Conservation (phyloP, 2,113 vertebrate genomes). For the Malaclemys terrapin region DNA sequence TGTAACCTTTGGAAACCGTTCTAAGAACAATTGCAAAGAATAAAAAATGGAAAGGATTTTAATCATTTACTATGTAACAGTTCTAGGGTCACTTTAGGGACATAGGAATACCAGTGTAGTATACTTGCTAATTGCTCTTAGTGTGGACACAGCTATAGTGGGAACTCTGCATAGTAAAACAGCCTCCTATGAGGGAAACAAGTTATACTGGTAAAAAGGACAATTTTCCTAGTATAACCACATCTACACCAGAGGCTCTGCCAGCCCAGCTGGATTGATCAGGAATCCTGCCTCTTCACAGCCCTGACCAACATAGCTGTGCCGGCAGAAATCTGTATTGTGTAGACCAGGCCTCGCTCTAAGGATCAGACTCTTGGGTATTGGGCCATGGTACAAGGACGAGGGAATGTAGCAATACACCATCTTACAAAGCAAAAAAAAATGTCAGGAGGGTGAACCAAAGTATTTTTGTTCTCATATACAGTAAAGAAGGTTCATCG, state of each 20-base stretch:
- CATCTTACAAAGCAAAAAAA: neutral
- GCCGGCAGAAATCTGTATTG: neutral
- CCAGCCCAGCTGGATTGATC: neutral
- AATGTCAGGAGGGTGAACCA: neutral
- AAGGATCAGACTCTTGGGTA: neutral
- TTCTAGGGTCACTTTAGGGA: neutral
- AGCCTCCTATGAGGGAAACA: neutral
- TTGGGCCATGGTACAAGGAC: rapidly evolving
- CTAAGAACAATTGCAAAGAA: neutral
- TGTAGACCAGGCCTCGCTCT: neutral
- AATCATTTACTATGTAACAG: neutral
- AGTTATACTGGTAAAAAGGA: neutral
- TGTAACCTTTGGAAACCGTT: neutral
- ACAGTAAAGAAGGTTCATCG: neutral
- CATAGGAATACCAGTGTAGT: neutral
- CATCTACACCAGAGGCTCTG: neutral
- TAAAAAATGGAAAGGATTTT: neutral
- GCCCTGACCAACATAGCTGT: neutral
- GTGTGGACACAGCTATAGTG: neutral
- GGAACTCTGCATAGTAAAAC: neutral
- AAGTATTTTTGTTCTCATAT: neutral
- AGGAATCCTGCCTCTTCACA: neutral
- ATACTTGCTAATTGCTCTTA: neutral
- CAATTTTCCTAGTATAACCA: neutral
- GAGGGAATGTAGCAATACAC: neutral